These are phyloP conservation scores for Cheilosia impressa DNA, from an alignment of 2,888 invertebrate species.

Conservation along the genomic window DNA sequence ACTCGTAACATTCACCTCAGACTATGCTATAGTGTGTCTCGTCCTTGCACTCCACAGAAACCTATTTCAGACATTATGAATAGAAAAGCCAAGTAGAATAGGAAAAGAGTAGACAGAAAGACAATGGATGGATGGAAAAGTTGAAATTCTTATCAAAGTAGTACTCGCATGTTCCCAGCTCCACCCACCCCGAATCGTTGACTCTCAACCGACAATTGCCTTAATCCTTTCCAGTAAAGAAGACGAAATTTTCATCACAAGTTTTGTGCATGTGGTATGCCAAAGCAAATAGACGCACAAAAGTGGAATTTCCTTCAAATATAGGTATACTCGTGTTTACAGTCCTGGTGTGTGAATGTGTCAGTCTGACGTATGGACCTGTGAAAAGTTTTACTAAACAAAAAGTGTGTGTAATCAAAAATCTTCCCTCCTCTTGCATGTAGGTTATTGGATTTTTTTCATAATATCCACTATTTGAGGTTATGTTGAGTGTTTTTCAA, in stretches of 20 bases:
- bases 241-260: conserved; percentile 57
- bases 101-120: conserved; percentile 31
- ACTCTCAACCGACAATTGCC: conserved; percentile 39
- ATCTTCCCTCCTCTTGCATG: conserved; percentile 7
- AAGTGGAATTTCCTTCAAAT: conserved; percentile 40
- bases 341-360: not conserved
- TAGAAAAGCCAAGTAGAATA: conserved; percentile 38
- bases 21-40: conserved; percentile 1
- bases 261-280: conserved; percentile 62
- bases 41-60: not conserved
- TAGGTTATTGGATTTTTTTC: conserved; percentile 42
- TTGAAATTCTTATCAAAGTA: conserved; percentile 73
- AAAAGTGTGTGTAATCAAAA: conserved; percentile 36
- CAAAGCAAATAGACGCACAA: conserved; percentile 57
- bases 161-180: not conserved
- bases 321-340: not conserved
- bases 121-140: conserved; percentile 68
- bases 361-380: not conserved
- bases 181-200: not conserved
- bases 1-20: conserved; percentile 55
- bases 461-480: too few relatives aligned
- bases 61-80: conserved; percentile 39
- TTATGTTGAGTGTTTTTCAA: too few relatives aligned
- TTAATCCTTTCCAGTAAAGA: conserved; percentile 46
- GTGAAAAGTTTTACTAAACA: conserved; percentile 2